Percentiles rank a stretch among this genome's conserved stretches.
phyloP scores from a whole-genome alignment of 2,797 vertebrate genomes.

The Microtus agrestis region DNA sequence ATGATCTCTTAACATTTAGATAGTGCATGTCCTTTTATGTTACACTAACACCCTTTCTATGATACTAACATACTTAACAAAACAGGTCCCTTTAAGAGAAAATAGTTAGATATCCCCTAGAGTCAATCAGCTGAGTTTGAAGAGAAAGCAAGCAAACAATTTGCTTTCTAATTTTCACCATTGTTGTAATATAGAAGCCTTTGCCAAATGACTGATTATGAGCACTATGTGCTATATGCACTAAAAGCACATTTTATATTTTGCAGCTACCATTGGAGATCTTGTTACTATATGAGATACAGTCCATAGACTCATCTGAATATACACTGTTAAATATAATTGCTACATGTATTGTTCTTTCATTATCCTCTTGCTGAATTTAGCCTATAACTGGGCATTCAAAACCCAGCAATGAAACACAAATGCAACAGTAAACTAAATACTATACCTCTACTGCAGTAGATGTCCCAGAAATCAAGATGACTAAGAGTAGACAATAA shows the following conservation, averaged over 20 bases:
- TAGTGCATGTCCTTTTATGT: not conserved
- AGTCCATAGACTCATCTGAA: not conserved
- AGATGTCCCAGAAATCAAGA: conserved; percentile 2
- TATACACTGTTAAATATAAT: not conserved
- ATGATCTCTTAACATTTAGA: not conserved
- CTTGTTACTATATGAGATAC: not conserved
- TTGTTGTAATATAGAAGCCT: conserved; percentile 6
- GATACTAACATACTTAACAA: conserved; percentile 21
- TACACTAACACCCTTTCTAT: not conserved
- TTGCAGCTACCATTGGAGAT: not conserved
- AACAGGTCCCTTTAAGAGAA: not conserved
- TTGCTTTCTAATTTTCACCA: not conserved
- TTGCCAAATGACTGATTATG: not conserved
- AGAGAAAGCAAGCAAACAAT: not conserved
- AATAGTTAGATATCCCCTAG: not conserved
- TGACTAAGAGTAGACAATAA: not conserved
- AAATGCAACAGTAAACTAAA: not conserved
- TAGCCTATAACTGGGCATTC: not conserved
- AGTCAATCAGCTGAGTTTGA: not conserved
- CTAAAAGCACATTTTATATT: not conserved
- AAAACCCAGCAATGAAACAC: not conserved
- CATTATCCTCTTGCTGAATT: not conserved
- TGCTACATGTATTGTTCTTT: not conserved
- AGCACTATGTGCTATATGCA: not conserved
- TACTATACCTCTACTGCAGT: not conserved